Evolutionary conservation across 2,797 vertebrate genomes (phyloP), one percentile per base, ranked within the genome.

Genomic region (Melanotaenia pygmaea): DNA sequence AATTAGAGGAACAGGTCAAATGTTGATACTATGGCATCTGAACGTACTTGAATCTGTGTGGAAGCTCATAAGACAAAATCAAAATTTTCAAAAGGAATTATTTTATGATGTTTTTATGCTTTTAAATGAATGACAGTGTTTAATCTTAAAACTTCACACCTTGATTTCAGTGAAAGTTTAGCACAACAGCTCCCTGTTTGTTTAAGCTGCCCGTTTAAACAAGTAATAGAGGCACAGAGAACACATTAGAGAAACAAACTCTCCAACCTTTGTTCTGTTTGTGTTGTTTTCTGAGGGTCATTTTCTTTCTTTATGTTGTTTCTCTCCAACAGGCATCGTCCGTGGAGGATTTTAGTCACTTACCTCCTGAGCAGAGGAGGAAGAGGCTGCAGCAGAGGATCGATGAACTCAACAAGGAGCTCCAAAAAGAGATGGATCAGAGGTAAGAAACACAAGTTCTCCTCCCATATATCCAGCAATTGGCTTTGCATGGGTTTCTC

Each of bases 351-450:
- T 98, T 97, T 87, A 99, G 98, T 90, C 98, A 99, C 78, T 94
- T 99, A 72, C 98, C 98, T 7, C 98, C 98, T 5, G 98, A 99
- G 85, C 98, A 99, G 89, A 95, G 98, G 82, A 96, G 98, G 78
- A 99, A 99, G 93, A 96, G 96, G 91, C 94, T 99, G 72, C 98
- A 97, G 80, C 97, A 98, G 83, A 94, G 95, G 90, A 97, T 99
- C 0, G 98, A 99, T 77, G 98, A 99, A 82, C 96, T 99, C 60
- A 94, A 93, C 91, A 95, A 94, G 91, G 98, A 99, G 84, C 95
- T 99, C 16, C 97, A 99, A 89, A 99, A 98, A 80, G 97, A 99
- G 93, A 95, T 96, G 51, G 98, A 99, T 92, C 97, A 99, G 92
- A 97, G 98, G 98, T 98, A 63, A 43, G 40, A 32, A 3, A n/a